phyloP scores from a whole-genome alignment of 2,888 invertebrate species.

The Drosophila leonis region DNA sequence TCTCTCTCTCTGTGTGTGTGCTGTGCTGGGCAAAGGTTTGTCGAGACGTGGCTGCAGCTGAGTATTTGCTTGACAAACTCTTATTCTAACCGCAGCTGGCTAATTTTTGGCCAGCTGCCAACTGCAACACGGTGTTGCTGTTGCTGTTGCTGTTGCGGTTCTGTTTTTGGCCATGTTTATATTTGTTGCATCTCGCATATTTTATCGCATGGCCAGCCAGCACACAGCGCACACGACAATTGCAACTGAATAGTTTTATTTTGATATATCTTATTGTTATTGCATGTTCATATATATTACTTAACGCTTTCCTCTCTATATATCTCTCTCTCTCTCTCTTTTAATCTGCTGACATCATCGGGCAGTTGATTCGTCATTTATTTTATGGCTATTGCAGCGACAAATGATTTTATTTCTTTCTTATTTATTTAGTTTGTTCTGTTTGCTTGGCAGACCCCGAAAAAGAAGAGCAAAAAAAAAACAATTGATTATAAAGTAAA shows the following conservation, averaged over 20 bases:
- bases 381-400: slow-evolving; percentile 50
- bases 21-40: background rate
- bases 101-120: slow-evolving; percentile 69
- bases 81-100: slow-evolving; percentile 54
- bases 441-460: slow-evolving; percentile 22
- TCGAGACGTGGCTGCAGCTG: slow-evolving; percentile 7
- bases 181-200: slow-evolving; percentile 68
- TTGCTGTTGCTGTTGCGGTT: slow-evolving; percentile 35
- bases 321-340: background rate
- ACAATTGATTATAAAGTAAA: slow-evolving; percentile 59
- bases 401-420: slow-evolving; percentile 29
- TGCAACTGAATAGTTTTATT: slow-evolving; percentile 29
- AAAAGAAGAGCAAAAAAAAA: background rate
- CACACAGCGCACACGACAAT: slow-evolving; percentile 60
- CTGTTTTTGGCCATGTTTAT: slow-evolving; percentile 58
- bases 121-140: slow-evolving; percentile 30
- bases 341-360: slow-evolving; percentile 3
- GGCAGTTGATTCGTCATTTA: slow-evolving; percentile 34
- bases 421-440: slow-evolving; percentile 40
- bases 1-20: background rate
- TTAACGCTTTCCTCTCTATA: background rate
- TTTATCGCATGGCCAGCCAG: slow-evolving; percentile 52
- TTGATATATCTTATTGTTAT: slow-evolving; percentile 4
- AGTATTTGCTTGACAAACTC: slow-evolving; percentile 40
- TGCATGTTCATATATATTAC: slow-evolving; percentile 6